Evolutionary conservation across 2,797 vertebrate species (phyloP).

Genomic region (Sphenodon punctatus): DNA sequence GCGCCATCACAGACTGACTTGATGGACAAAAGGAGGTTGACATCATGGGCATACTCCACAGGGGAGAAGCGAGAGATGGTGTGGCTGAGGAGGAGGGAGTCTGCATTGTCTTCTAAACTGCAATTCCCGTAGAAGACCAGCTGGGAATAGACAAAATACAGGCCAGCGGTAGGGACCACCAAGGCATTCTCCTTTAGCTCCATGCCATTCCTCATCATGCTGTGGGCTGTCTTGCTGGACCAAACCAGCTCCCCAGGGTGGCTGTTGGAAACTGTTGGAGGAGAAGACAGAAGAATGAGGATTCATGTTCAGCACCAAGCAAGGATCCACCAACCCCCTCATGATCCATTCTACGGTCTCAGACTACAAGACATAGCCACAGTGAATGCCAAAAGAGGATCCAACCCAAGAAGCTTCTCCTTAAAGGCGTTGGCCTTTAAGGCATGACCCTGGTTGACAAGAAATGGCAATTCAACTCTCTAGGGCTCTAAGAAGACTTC

Average conservation of each 20-base stretch:
- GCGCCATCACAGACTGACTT: slow-evolving; percentile 55
- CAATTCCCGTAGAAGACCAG: slow-evolving; percentile 54
- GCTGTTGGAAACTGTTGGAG: neutral
- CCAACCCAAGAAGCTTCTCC: too few relatives aligned
- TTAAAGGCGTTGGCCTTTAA: too few relatives aligned
- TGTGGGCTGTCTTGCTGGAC: neutral
- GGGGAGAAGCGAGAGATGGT: slow-evolving; percentile 43
- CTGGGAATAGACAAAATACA: slow-evolving; percentile 75
- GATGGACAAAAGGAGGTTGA: slow-evolving; percentile 60
- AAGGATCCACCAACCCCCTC: too few relatives aligned
- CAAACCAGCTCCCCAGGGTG: neutral
- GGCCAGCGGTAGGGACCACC: slow-evolving; percentile 50
- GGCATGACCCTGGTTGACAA: too few relatives aligned
- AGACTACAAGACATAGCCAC: too few relatives aligned
- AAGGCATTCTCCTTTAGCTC: slow-evolving; percentile 31
- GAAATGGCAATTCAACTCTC: too few relatives aligned
- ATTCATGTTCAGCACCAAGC: neutral
- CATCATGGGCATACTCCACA: neutral
- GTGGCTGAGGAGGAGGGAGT: slow-evolving; percentile 47
- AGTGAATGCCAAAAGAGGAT: too few relatives aligned
- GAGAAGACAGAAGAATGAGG: neutral
- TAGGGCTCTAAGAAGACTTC: neutral
- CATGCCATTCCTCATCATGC: slow-evolving; percentile 52
- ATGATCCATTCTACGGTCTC: neutral
- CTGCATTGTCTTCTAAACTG: neutral